Evolutionary conservation across 1,140 invertebrate genomes (phyloP).

Genomic region (Portunus trituberculatus): DNA sequence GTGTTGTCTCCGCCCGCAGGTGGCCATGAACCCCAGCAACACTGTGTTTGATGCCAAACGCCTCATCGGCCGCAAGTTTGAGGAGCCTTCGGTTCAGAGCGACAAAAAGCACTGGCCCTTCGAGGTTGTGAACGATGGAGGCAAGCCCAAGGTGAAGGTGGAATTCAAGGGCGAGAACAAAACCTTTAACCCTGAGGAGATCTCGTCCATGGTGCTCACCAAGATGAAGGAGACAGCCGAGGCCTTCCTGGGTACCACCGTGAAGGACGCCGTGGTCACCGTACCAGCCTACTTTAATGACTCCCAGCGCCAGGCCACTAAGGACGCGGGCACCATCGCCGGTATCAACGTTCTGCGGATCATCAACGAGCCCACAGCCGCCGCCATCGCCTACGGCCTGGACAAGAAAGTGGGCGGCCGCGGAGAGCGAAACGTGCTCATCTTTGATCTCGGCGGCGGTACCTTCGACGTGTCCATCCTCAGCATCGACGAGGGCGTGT

Average conservation of each 20-base stretch:
- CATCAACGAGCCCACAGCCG: conserved; percentile 59
- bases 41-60: conserved; percentile 53
- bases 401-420: conserved; percentile 53
- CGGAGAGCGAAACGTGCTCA: conserved; percentile 48
- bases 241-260: conserved; percentile 42
- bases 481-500: conserved; percentile 56
- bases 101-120: conserved; percentile 61
- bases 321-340: conserved; percentile 49
- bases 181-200: conserved; percentile 51
- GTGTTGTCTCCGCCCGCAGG: background rate
- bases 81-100: conserved; percentile 50
- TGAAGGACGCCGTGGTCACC: conserved; percentile 48
- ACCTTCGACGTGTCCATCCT: conserved; percentile 59
- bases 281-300: conserved; percentile 59
- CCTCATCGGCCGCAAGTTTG: conserved; percentile 56
- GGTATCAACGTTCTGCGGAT: conserved; percentile 57
- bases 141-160: conserved; percentile 57
- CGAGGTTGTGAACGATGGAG: conserved; percentile 43
- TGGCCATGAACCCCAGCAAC: conserved; percentile 60
- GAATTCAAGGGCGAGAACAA: conserved; percentile 58
- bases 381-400: conserved; percentile 54
- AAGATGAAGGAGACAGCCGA: conserved; percentile 61
- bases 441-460: conserved; percentile 48
- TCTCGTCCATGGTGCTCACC: conserved; percentile 56
- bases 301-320: conserved; percentile 56